phyloP scores from a whole-genome alignment of 2,888 invertebrate species.

The Dasysyrphus albostriatus region DNA sequence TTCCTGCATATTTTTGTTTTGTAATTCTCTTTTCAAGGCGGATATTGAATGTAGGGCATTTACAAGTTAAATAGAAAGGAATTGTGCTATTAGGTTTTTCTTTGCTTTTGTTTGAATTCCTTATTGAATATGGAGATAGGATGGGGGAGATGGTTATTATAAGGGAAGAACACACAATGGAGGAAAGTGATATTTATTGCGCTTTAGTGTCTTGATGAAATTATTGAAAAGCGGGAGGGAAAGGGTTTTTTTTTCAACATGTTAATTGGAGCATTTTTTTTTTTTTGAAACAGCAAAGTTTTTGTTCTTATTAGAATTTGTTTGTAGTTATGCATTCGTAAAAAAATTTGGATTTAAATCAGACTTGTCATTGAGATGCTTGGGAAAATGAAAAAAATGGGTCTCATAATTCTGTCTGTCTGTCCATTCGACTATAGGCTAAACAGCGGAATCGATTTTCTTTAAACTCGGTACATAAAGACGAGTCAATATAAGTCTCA shows the following conservation, averaged over 20 bases:
- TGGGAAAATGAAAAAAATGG: too few species aligned
- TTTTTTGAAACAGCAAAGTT: conserved; percentile 4
- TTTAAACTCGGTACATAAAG: too few species aligned
- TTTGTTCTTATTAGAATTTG: not conserved
- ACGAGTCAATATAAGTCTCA: too few species aligned
- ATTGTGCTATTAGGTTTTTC: conserved; percentile 38
- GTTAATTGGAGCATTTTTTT: conserved; percentile 58
- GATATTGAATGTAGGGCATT: conserved; percentile 68
- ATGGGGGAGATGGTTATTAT: not conserved
- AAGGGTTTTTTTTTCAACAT: conserved; percentile 62
- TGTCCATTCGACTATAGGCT: too few species aligned
- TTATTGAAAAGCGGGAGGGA: conserved; percentile 34
- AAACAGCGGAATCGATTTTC: too few species aligned
- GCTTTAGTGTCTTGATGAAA: conserved; percentile 61
- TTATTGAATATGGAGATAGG: not conserved
- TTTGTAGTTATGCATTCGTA: too few species aligned
- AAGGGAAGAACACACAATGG: conserved; percentile 12
- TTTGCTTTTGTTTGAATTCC: conserved; percentile 12
- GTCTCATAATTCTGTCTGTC: too few species aligned
- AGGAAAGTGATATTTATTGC: conserved; percentile 70
- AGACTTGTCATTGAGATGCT: too few species aligned
- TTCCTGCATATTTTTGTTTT: conserved; percentile 15
- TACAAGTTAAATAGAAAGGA: conserved; percentile 52
- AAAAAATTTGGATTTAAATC: too few species aligned
- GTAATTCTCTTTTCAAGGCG: conserved; percentile 13